Percentiles rank a stretch among this genome's conserved stretches.
phyloP scores from a whole-genome alignment of 2,113 vertebrate genomes.

The Coryphaenoides rupestris region DNA sequence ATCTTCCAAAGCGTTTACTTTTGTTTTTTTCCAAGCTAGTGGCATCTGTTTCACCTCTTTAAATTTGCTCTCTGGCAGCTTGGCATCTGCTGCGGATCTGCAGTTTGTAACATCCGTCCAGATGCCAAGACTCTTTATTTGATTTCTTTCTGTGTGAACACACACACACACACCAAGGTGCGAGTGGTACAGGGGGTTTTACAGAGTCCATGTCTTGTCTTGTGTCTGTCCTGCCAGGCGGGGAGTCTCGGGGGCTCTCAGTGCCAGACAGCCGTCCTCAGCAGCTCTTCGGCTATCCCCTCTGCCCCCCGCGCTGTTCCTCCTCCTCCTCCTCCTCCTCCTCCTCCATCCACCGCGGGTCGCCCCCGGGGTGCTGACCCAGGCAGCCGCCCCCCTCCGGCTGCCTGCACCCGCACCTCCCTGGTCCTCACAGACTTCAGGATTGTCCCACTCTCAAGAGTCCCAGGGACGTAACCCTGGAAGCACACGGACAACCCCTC shows the following conservation, averaged over 20 bases:
- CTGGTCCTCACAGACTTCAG: conserved; percentile 74
- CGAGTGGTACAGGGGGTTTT: no score
- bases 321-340: not conserved
- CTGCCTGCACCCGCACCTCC: conserved; percentile 10
- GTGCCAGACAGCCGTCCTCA: conserved; percentile 42
- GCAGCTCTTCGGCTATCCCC: conserved; percentile 50
- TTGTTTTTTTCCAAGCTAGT: no score
- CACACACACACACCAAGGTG: no score
- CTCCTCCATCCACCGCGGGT: conserved; percentile 32
- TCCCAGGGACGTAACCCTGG: no score
- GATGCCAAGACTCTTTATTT: no score
- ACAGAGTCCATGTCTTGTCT: not conserved
- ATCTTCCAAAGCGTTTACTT: no score
- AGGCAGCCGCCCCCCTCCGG: conserved; percentile 37
- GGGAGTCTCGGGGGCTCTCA: conserved; percentile 51
- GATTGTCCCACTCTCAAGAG: conserved; percentile 32
- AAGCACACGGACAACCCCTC: conserved; percentile 19
- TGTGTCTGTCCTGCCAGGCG: conserved; percentile 36
- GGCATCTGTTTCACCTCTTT: no score
- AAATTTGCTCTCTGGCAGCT: no score
- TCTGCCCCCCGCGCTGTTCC: conserved; percentile 10
- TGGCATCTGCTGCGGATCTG: no score
- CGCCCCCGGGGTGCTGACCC: conserved; percentile 35
- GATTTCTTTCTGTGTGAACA: not conserved
- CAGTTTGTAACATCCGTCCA: no score